Conservation (phyloP, 1,140 invertebrate species). For the Tetranychus cinnabarinus region DNA sequence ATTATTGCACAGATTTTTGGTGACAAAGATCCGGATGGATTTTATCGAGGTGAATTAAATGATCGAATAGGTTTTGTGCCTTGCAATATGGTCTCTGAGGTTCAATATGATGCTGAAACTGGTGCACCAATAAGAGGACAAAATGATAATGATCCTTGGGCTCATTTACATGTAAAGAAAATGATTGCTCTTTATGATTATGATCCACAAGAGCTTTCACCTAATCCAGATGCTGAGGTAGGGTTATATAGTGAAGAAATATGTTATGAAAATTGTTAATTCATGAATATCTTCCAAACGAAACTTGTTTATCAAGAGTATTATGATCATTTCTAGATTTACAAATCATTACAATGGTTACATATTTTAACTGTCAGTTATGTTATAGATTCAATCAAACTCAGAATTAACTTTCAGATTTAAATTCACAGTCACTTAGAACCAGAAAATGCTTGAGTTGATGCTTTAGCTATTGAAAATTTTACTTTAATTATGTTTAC, state of each 20-base stretch:
- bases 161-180: constrained; percentile 29
- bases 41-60: constrained; percentile 84
- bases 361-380: too few relatives aligned
- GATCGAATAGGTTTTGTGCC: constrained; percentile 79
- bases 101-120: constrained; percentile 37
- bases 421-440: too few relatives aligned
- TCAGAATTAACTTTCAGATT: too few relatives aligned
- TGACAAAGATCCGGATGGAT: constrained; percentile 91
- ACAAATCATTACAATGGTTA: not conserved
- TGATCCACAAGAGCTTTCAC: constrained; percentile 83
- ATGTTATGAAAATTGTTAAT: not conserved
- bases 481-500: too few relatives aligned
- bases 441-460: too few relatives aligned
- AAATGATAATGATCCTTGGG: constrained; percentile 1
- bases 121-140: not conserved
- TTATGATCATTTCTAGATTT: not conserved
- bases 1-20: constrained; percentile 44
- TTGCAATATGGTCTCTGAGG: constrained; percentile 93
- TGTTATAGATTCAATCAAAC: too few relatives aligned
- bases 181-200: constrained; percentile 99
- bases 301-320: too few relatives aligned
- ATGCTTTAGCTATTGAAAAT: too few relatives aligned
- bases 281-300: too few relatives aligned
- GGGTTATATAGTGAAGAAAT: not conserved
- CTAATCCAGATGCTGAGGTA: constrained; percentile 92